Evolutionary conservation across 2,888 invertebrate species (phyloP).

Genomic region (Charanyca ferruginea): DNA sequence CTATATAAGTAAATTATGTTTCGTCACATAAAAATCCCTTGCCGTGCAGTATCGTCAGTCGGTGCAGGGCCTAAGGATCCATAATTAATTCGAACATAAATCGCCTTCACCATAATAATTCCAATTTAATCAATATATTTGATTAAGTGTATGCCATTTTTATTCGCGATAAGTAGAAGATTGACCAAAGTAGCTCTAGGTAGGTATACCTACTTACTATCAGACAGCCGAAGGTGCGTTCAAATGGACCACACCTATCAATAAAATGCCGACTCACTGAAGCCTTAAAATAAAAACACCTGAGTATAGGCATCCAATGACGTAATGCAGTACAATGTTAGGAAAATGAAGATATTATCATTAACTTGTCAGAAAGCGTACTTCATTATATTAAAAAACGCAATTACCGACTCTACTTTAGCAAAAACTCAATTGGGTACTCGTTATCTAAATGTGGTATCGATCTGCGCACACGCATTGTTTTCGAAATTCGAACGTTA

Average conservation of each 20-base stretch:
- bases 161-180: background rate
- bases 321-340: conserved; percentile 15
- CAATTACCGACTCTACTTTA: conserved; percentile 19
- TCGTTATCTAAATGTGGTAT: conserved; percentile 53
- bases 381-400: conserved; percentile 29
- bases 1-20: no score
- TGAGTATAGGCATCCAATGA: conserved; percentile 23
- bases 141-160: background rate
- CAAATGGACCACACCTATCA: background rate
- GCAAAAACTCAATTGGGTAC: conserved; percentile 27
- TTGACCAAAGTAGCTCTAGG: background rate
- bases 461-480: conserved; percentile 58
- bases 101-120: background rate
- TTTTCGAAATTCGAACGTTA: conserved; percentile 54
- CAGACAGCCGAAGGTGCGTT: background rate
- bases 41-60: no score
- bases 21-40: no score
- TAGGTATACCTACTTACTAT: background rate
- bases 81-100: background rate
- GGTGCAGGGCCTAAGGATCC: no score
- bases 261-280: conserved; percentile 20
- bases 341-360: conserved; percentile 22
- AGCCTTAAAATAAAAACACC: conserved; percentile 39
- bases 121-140: background rate
- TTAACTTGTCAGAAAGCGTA: conserved; percentile 28